Evolutionary conservation across 2,797 vertebrate genomes (phyloP), one percentile per base, ranked within the genome.

Genomic region (Heterohyrax brucei): DNA sequence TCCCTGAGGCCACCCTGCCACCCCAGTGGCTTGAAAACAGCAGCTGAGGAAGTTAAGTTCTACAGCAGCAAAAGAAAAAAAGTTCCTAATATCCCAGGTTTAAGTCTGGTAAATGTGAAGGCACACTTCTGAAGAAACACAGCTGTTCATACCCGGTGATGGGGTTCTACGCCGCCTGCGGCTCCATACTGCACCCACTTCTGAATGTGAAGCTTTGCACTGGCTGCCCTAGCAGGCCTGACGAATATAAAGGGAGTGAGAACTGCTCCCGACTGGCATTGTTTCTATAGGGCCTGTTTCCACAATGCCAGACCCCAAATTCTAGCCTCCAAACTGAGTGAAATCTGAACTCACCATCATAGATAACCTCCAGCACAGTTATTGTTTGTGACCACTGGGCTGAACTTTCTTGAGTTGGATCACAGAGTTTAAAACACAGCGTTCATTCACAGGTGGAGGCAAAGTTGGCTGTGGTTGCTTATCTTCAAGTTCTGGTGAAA

Each of bases 251-350:
- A 39, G 68, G 7, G 68, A 72, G 21, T 19, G 75, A 28, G 50
- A 81, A 8, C 0, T 0, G 18, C 44, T 48, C 48, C 24, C 61
- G 30, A 0, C 50, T 30, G 9, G 12, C n/a, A 4, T 14, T 2
- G 6, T 70, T 81, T 89, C 61, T 33, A 1, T 14, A 46, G 78
- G 70, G 4, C 62, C 0, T 24, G 19, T 44, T 73, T 62, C 50
- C 80, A 56, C 33, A 22, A 68, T 70, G 87, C 59, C 39, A 30
- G 5, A 70, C 50, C 88, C 26, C 59, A 56, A 86, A 50, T 91
- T 64, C 44, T 44, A 50, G 0, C 16, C 59, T 90, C 61, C n/a
- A 44, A 77, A 64, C 39, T n/a, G 66, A 91, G 16, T 48, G 39
- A 61, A 33, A 50, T 39, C 19, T 14, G 82, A 91, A 75, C 18